Evolutionary conservation across 2,797 vertebrate species (phyloP).

Genomic region (Acipenser ruthenus): DNA sequence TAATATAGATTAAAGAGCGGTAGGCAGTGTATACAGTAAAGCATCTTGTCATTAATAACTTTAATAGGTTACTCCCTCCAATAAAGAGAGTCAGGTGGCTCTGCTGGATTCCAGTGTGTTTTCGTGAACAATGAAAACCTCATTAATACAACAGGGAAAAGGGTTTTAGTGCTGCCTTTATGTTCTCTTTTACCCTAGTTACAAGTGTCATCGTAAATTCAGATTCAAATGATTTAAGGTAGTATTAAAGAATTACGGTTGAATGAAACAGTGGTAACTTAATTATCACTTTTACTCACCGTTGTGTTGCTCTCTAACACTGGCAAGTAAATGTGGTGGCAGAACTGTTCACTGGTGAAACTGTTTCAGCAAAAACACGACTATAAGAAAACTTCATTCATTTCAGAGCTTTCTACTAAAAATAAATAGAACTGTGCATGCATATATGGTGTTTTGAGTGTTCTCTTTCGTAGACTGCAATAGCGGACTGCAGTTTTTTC

Average conservation of each 20-base stretch:
- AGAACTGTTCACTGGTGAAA: too few relatives aligned
- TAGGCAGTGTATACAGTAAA: too few relatives aligned
- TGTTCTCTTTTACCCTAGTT: background rate
- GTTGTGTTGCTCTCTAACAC: background rate
- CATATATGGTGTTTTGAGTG: too few relatives aligned
- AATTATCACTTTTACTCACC: background rate
- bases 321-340: too few relatives aligned
- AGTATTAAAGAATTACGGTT: background rate
- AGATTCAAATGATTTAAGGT: background rate
- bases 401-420: too few relatives aligned
- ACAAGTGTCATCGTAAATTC: background rate
- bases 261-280: background rate
- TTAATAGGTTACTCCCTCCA: slow-evolving; percentile 11
- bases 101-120: background rate
- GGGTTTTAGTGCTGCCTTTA: background rate
- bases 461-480: too few relatives aligned
- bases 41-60: too few relatives aligned
- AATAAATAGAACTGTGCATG: too few relatives aligned
- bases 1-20: too few relatives aligned
- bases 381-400: too few relatives aligned
- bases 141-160: background rate
- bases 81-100: slow-evolving; percentile 24
- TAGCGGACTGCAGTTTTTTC: too few relatives aligned
- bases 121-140: background rate
- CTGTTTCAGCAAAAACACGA: too few relatives aligned